Percentiles rank a stretch among this genome's conserved stretches.
phyloP scores from a whole-genome alignment of 2,797 vertebrate genomes.

The Sebastes cheni region DNA sequence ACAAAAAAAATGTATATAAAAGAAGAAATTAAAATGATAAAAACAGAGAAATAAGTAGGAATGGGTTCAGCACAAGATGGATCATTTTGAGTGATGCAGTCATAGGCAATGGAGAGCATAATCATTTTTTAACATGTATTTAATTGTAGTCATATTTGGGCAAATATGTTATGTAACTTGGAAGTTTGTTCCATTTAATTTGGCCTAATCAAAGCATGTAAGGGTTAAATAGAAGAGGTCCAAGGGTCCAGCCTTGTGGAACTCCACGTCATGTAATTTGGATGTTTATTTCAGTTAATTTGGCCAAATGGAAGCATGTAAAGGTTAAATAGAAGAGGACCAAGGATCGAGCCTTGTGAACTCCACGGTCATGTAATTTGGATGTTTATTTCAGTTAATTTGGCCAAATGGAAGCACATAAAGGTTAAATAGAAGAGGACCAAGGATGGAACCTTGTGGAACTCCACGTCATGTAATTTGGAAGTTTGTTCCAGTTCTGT shows the following conservation, averaged over 20 bases:
- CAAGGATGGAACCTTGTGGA: neutral
- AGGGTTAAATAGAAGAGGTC: neutral
- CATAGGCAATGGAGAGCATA: neutral
- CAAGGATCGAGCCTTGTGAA: too few species aligned
- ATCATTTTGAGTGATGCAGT: neutral
- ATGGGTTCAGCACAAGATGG: neutral
- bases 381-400: fast-evolving
- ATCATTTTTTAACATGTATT: neutral
- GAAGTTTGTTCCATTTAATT: too few species aligned
- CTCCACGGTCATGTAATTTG: fast-evolving
- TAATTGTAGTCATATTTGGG: neutral
- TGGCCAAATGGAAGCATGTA: too few species aligned
- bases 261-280: fast-evolving
- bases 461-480: fast-evolving
- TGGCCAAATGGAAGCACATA: neutral
- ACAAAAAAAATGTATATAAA: neutral
- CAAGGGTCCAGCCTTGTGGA: neutral
- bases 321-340: too few species aligned
- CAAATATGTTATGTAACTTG: too few species aligned
- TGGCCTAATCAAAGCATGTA: neutral
- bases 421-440: neutral
- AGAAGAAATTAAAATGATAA: neutral
- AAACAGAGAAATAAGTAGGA: neutral
- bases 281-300: neutral
- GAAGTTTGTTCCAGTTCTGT: fast-evolving